phyloP scores from a whole-genome alignment of 1,140 invertebrate species.

The Agrilus planipennis region DNA sequence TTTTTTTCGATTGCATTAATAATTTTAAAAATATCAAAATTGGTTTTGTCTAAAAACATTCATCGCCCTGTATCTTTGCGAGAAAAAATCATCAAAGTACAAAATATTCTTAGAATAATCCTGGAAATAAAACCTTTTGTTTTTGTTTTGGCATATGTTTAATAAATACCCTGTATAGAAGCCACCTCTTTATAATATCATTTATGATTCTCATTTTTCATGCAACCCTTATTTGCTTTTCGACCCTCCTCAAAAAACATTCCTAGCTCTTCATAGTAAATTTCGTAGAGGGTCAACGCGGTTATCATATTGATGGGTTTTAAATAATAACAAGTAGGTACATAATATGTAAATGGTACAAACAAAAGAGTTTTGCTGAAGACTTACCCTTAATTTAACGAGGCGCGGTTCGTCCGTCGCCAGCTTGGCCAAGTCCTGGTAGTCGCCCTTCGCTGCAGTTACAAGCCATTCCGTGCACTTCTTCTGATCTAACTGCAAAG shows the following conservation, averaged over 20 bases:
- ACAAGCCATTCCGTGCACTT: conserved; percentile 74
- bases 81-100: too few species aligned
- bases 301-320: too few species aligned
- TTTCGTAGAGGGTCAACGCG: not conserved
- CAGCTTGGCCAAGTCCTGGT: conserved; percentile 68
- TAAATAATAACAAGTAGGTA: conserved; percentile 4
- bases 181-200: not conserved
- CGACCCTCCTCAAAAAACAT: not conserved
- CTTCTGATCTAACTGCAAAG: conserved; percentile 47
- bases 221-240: not conserved
- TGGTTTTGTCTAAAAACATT: too few species aligned
- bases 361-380: not conserved
- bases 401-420: conserved; percentile 69
- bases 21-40: too few species aligned
- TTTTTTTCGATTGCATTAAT: too few species aligned
- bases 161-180: not conserved
- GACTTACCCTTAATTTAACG: conserved; percentile 66
- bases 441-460: conserved; percentile 67
- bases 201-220: too few species aligned
- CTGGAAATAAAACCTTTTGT: too few species aligned
- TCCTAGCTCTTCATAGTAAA: not conserved
- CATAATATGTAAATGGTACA: not conserved
- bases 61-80: too few species aligned
- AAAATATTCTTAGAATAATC: too few species aligned
- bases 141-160: too few species aligned